These are phyloP conservation scores for Rhinogobio ventralis DNA, from an alignment of 2,797 vertebrate genomes.

Conservation along the genomic window DNA sequence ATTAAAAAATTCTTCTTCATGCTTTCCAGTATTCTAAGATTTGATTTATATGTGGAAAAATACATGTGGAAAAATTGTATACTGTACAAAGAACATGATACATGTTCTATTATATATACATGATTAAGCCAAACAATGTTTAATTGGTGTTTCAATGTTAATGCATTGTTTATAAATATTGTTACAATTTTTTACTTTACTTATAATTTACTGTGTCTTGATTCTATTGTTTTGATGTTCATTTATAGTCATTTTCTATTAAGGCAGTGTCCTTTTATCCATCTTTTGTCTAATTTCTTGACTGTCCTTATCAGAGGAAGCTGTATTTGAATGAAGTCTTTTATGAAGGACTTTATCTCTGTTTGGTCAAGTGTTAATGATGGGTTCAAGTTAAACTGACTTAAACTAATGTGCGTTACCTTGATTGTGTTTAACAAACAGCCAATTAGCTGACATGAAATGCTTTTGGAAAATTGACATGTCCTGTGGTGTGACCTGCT, in stretches of 20 bases:
- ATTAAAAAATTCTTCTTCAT: not conserved
- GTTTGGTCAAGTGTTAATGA: not conserved
- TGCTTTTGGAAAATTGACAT: not conserved
- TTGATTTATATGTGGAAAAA: not conserved
- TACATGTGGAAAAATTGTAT: not conserved
- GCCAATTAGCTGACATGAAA: not conserved
- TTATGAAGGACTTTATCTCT: not conserved
- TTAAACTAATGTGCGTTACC: not conserved
- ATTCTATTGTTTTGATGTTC: not conserved
- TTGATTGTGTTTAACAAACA: not conserved
- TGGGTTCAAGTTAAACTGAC: slow-evolving; percentile 11
- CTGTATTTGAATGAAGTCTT: not conserved
- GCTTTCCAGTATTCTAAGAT: not conserved
- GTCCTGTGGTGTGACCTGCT: not conserved
- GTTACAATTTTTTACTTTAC: not conserved
- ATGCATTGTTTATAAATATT: slow-evolving; percentile 1
- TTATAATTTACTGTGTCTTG: not conserved
- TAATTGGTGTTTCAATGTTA: not conserved
- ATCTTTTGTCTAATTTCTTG: not conserved
- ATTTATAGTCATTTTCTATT: not conserved
- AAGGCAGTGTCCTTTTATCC: not conserved
- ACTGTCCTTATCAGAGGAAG: not conserved
- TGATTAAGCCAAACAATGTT: not conserved
- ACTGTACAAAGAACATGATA: not conserved
- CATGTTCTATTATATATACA: not conserved